A percentile compares a stretch with the other conserved stretches of the same genome.
Evolutionary conservation across 2,888 invertebrate species (phyloP).

Genomic region (Calliphora vomitoria): DNA sequence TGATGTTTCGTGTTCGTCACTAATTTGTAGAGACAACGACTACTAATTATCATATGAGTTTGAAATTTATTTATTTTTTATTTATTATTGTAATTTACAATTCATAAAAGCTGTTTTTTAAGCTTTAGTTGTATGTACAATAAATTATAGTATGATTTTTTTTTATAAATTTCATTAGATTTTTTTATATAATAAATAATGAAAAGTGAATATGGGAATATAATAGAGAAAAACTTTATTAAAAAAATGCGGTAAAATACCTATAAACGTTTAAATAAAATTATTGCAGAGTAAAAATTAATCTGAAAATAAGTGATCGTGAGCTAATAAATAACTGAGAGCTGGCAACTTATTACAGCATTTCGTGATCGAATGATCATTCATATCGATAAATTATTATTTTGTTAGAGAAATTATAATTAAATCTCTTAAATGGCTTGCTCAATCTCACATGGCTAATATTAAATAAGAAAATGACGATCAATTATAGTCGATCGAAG

Average conservation of each 20-base stretch:
- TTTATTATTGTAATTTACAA: conserved; percentile 49
- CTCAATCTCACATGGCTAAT: no score
- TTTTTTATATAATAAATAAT: neutral
- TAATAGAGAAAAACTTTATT: neutral
- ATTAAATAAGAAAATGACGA: no score
- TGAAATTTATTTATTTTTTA: conserved; percentile 52
- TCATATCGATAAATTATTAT: no score
- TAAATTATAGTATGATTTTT: neutral
- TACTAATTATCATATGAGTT: conserved; percentile 39
- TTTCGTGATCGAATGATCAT: no score
- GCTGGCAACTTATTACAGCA: no score
- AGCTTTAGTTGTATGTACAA: neutral
- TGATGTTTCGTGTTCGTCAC: conserved; percentile 33
- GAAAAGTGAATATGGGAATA: neutral
- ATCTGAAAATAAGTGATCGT: no score
- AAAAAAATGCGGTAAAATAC: neutral
- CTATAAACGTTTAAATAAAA: no score
- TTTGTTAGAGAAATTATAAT: no score
- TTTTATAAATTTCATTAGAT: neutral
- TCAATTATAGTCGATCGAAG: no score
- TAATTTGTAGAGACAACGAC: conserved; percentile 2
- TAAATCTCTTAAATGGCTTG: no score
- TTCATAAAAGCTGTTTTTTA: conserved; percentile 10
- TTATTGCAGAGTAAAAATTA: no score
- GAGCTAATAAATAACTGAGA: no score